Evolutionary conservation across 1,140 invertebrate genomes (phyloP), one percentile per base, ranked within the genome.

Genomic region (Dreissena rostriformis): DNA sequence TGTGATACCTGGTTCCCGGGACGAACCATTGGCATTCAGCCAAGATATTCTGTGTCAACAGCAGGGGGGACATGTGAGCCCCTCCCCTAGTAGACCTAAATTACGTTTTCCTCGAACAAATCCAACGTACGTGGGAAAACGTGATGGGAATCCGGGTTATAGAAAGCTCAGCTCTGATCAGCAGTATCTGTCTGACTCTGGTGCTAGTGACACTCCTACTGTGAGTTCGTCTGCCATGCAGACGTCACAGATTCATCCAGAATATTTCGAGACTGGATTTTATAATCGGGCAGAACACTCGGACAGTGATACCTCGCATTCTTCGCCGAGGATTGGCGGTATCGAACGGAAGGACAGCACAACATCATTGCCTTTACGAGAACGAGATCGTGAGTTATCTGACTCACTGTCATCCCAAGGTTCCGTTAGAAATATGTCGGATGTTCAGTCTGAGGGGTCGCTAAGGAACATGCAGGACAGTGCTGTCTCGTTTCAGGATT

Each of bases 361-460:
- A 57, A 81, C 86, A 11, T 90, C 89, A 61, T n/a, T 61, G 57
- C 57, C 17, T 61, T 61, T 61, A 61, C 57, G 57, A 6, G 57
- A 61, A 6, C 2, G 57, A 11, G 57, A 90, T 86, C 92, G 94
- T 10, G 94, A 95, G 57, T 94, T 94, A 74, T 95, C 95, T 28
- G 92, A 92, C 84, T 93, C 91, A 81, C 92, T 92, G 86, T 93
- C 93, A 39, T 94, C 93, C 22, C 93, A 94, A 76, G 91, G 93
- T 29, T 94, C 93, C 5, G 70, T 93, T 86, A 90, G 93, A 87
- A 91, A 93, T 84, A 81, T 91, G 90, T 87, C 93, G 81, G 88
- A 93, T 88, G 88, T 88, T 53, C 92, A 92, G 77, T 91, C 91
- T 17, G 89, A 91, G 57, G 90, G 92, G 17, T 93, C 92, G n/a